Evolutionary conservation across 2,888 invertebrate species (phyloP), one percentile per base, ranked within the genome.

Genomic region (Sylvicola fuscatus): DNA sequence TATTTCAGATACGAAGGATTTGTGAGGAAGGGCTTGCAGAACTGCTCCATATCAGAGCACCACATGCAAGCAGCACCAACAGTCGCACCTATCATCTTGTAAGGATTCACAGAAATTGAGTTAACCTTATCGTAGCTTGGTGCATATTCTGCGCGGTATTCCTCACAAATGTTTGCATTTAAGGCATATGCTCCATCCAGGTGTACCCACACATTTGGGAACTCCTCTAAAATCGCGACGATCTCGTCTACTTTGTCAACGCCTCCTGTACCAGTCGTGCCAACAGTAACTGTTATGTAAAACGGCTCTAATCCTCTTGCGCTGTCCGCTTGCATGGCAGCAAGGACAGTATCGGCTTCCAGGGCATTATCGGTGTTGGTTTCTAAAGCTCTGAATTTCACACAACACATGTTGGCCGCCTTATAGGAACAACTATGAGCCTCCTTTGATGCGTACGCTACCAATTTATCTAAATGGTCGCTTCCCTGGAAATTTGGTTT

Each of bases 141-240:
- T n/a, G n/a, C n/a, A n/a, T n/a, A n/a, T n/a, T n/a, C n/a, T n/a
- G n/a, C n/a, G n/a, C 92, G 77, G 58, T 81, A 92, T 61, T 98
- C 98, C 1, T 93, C 93, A 48, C 98, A 98, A 45, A 98, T 83
- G 54, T 98, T 89, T 1, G 97, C 81, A 0, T 89, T 84, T 7
- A 82, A 97, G 1, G 95, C 95, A 54, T 97, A 97, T 1, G 95
- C 93, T 0, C 93, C 95, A 53, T 97, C 97, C 3, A 97, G 81
- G 56, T 97, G 97, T 6, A 92, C 61, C 95, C 95, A 97, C 2
- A 95, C 54, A 37, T 69, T 64, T 40, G 70, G 68, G n/a, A 62
- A 60, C 45, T 69, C 69, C 48, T 89, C 81, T n/a, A n/a, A n/a
- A n/a, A 95, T 75, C n/a, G 76, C 72, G 0, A 92, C 92, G 34